phyloP scores from a whole-genome alignment of 1,140 invertebrate genomes.

The Liolophura sinensis region DNA sequence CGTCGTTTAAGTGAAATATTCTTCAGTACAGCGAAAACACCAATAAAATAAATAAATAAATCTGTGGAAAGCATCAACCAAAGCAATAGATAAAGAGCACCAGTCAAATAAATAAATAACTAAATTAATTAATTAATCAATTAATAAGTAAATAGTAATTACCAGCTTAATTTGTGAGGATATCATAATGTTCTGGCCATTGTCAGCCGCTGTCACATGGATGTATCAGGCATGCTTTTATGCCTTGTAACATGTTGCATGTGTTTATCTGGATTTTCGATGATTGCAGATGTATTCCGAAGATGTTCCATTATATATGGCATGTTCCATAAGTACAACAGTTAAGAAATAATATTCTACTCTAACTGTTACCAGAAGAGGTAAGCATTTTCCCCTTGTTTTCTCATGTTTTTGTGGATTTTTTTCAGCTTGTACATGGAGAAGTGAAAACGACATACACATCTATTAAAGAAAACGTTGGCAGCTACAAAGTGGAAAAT shows the following conservation, averaged over 20 bases:
- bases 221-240: no score
- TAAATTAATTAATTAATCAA: no score
- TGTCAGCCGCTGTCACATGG: no score
- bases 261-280: neutral
- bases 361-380: neutral
- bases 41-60: no score
- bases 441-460: slow-evolving; percentile 78
- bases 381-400: slow-evolving; percentile 5
- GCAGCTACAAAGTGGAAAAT: slow-evolving; percentile 67
- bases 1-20: no score
- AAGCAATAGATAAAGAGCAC: no score
- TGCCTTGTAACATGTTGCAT: neutral
- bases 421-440: slow-evolving; percentile 66
- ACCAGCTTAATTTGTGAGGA: no score
- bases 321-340: neutral
- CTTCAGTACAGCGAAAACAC: no score
- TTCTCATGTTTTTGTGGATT: slow-evolving; percentile 1
- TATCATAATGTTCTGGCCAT: no score
- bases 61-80: no score
- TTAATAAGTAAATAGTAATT: no score
- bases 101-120: no score
- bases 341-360: slow-evolving; percentile 3
- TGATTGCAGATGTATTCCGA: neutral
- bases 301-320: neutral
- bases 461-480: slow-evolving; percentile 82